phyloP scores from a whole-genome alignment of 2,113 vertebrate species.

The Myotis brandtii region DNA sequence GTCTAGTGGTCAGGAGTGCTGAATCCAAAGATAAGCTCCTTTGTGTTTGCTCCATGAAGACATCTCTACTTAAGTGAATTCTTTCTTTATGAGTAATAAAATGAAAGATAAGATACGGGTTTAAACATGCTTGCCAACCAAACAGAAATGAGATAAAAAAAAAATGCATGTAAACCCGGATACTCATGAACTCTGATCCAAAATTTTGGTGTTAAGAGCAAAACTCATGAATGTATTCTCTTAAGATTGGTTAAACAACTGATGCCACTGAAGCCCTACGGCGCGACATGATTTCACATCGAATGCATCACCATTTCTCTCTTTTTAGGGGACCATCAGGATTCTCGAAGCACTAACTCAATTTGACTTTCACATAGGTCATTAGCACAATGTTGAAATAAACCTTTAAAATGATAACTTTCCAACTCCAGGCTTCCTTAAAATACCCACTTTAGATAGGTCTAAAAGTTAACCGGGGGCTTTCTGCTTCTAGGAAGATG shows the following conservation, averaged over 20 bases:
- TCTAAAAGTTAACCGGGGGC: neutral
- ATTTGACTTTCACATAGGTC: neutral
- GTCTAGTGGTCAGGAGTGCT: neutral
- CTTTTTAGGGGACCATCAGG: neutral
- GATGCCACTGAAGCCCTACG: neutral
- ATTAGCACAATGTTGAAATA: neutral
- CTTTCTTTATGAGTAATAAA: constrained; percentile 31
- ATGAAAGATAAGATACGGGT: neutral
- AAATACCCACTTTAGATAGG: neutral
- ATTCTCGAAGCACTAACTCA: constrained; percentile 16
- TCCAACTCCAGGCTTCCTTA: neutral
- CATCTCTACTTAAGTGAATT: neutral
- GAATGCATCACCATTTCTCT: constrained; percentile 41
- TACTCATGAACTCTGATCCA: neutral
- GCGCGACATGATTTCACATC: constrained; percentile 10
- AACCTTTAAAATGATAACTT: constrained; percentile 13
- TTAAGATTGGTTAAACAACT: neutral
- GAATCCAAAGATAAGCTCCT: neutral
- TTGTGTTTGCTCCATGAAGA: neutral
- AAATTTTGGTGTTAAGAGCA: neutral
- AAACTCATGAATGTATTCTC: neutral
- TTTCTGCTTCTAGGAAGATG: neutral
- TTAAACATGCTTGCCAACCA: neutral
- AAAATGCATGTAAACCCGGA: constrained; percentile 36
- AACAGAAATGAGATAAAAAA: neutral